phyloP scores from a whole-genome alignment of 2,113 vertebrate genomes.

The Cichladusa arquata region DNA sequence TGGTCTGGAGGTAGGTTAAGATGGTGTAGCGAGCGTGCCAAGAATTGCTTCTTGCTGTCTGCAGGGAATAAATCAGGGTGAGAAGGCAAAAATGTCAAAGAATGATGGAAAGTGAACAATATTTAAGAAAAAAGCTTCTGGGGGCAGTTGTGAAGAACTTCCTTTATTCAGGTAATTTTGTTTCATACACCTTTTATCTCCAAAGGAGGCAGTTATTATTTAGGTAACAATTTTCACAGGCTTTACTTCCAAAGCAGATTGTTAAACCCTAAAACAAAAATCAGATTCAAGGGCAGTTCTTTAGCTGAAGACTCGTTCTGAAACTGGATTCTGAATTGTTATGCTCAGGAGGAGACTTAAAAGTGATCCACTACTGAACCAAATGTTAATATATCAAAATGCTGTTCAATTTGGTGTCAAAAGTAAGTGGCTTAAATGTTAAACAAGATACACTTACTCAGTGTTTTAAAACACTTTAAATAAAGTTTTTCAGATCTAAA shows the following conservation, averaged over 20 bases:
- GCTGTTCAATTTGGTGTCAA: background rate
- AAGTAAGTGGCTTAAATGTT: background rate
- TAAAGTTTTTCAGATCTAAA: background rate
- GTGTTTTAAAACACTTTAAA: background rate
- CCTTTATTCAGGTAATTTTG: background rate
- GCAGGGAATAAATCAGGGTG: background rate
- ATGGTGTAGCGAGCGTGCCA: conserved; percentile 96
- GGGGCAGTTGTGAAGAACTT: background rate
- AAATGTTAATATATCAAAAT: background rate
- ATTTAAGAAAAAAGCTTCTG: background rate
- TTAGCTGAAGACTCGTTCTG: background rate
- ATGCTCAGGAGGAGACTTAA: background rate
- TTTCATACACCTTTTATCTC: background rate
- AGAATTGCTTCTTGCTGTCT: conserved; percentile 93
- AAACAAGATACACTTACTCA: background rate
- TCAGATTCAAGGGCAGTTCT: background rate
- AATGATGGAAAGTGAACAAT: background rate
- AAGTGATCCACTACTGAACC: background rate
- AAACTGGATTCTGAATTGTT: background rate
- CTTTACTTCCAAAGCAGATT: background rate
- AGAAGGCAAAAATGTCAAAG: background rate
- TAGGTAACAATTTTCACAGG: background rate
- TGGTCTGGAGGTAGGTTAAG: conserved; percentile 96
- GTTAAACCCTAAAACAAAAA: background rate
- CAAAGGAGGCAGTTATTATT: background rate